Base-by-base conservation (phyloP, 2,888 invertebrate genomes). In the Enoplolaimus lenunculus region DNA sequence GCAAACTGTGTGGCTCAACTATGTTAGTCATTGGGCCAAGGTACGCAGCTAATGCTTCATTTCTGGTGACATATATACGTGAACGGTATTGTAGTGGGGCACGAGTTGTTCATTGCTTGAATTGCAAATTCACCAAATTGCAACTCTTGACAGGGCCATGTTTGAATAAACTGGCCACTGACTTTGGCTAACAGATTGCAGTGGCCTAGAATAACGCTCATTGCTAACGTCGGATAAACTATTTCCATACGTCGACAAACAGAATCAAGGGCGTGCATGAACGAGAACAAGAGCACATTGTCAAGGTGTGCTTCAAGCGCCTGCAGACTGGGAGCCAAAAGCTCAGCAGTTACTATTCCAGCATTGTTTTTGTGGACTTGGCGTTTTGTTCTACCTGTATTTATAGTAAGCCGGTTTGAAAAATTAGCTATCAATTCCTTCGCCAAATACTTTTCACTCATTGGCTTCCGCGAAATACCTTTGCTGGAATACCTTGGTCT, bases 401-500 rank as follows among this genome's bases (percentile, higher is more conserved):
- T n/a, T n/a, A n/a, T n/a, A n/a, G n/a, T n/a, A n/a, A n/a, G n/a
- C n/a, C n/a, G n/a, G n/a, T n/a, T n/a, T n/a, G n/a, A n/a, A n/a
- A n/a, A n/a, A n/a, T n/a, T n/a, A n/a, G n/a, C n/a, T n/a, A n/a
- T n/a, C n/a, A n/a, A n/a, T n/a, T n/a, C n/a, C n/a, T n/a, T n/a
- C n/a, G n/a, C n/a, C n/a, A n/a, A n/a, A n/a, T n/a, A n/a, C n/a
- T n/a, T n/a, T n/a, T n/a, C n/a, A n/a, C n/a, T n/a, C n/a, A n/a
- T n/a, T n/a, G n/a, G n/a, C n/a, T n/a, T n/a, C n/a, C n/a, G n/a
- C n/a, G n/a, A n/a, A n/a, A n/a, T n/a, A n/a, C n/a, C n/a, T n/a
- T n/a, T n/a, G n/a, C n/a, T n/a, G 67, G 67, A 7, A 66, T 34
- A n/a, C 67, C 67, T 34, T 66, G 67, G n/a, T 66, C 67, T 3